A percentile compares a stretch with the other conserved stretches of the same genome.
Conservation (phyloP, 1,140 invertebrate species). For the Plectrocnemia conspersa region DNA sequence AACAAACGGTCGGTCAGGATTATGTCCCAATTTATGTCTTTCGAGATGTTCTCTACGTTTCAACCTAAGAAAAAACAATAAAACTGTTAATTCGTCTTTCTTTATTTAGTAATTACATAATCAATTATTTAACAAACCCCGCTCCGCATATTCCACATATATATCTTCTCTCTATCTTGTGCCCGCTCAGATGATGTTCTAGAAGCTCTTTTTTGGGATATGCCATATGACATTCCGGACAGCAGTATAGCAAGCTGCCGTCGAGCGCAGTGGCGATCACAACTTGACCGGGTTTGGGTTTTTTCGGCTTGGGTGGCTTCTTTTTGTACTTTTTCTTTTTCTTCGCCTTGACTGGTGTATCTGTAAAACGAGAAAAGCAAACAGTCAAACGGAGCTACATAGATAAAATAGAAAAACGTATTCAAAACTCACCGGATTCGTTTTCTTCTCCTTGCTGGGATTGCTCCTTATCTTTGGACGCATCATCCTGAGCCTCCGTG, state of each 20-base stretch:
- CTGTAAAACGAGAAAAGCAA: constrained; percentile 3
- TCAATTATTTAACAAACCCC: too few species aligned
- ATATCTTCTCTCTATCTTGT: constrained; percentile 70
- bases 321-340: constrained; percentile 77
- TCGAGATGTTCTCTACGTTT: constrained; percentile 77
- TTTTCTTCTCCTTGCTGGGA: not conserved
- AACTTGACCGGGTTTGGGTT: constrained; percentile 66
- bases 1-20: constrained; percentile 71
- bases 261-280: constrained; percentile 67
- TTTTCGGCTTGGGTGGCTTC: constrained; percentile 67
- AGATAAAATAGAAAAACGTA: too few species aligned
- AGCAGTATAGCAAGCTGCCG: constrained; percentile 68
- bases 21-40: constrained; percentile 72
- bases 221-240: constrained; percentile 74
- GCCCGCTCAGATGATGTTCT: constrained; percentile 68
- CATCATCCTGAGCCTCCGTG: not conserved
- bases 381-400: not conserved
- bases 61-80: too few species aligned
- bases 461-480: not conserved
- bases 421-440: too few species aligned
- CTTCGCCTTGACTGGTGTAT: constrained; percentile 48
- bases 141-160: constrained; percentile 57
- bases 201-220: constrained; percentile 71
- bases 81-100: too few species aligned
- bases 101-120: too few species aligned